Evolutionary conservation across 64 coral and sea anemone genomes (phyloP).

Genomic region (Acropora yongei): DNA sequence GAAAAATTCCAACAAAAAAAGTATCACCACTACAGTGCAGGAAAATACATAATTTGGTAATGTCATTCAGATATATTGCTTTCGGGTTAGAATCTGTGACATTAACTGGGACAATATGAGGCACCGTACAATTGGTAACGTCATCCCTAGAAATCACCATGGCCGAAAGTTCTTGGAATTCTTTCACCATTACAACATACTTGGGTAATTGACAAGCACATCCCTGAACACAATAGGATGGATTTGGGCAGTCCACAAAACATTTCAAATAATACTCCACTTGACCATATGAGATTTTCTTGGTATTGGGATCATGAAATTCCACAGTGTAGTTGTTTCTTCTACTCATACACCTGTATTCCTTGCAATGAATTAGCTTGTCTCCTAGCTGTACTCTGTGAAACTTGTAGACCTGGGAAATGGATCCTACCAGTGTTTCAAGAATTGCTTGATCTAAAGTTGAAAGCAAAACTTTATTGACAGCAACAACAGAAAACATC

Average conservation of each 20-base stretch:
- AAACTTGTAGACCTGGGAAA: background rate
- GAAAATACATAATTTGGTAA: background rate
- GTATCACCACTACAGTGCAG: background rate
- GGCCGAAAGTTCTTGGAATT: background rate
- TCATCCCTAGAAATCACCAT: constrained; percentile 23
- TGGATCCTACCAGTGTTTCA: constrained; percentile 6
- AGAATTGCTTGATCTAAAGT: constrained; percentile 6
- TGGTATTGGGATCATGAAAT: background rate
- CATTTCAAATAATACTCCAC: background rate
- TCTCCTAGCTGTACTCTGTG: background rate
- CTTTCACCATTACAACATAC: constrained; percentile 11
- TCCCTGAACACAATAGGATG: background rate
- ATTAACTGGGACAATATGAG: constrained; percentile 25
- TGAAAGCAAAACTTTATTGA: background rate
- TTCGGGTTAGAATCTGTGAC: background rate
- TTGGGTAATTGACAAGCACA: constrained; percentile 20
- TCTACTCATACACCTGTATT: constrained; percentile 7
- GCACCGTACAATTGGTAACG: constrained; percentile 23
- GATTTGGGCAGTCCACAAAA: background rate
- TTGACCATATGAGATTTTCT: constrained; percentile 3
- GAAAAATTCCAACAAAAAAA: background rate
- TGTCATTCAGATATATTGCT: background rate
- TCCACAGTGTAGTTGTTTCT: constrained; percentile 15
- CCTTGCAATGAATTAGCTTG: constrained; percentile 2
- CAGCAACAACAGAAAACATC: background rate